Evolutionary conservation across 2,113 vertebrate species (phyloP).

Genomic region (Mustelus asterias): DNA sequence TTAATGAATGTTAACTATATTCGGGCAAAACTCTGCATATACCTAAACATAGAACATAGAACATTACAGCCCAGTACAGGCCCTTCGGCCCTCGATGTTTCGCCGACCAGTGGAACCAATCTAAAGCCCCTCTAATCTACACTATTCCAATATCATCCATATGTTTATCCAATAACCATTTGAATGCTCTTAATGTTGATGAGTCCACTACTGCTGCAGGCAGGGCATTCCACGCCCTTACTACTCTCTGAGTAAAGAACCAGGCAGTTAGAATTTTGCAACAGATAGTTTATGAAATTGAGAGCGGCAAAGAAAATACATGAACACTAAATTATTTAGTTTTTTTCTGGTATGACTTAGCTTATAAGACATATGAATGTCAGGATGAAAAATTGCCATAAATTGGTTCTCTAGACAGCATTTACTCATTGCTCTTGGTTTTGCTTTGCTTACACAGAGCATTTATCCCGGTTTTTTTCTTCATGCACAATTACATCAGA

Average conservation of each 20-base stretch:
- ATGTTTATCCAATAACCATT: too few species aligned
- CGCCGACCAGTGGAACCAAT: too few species aligned
- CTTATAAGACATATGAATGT: background rate
- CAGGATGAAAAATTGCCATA: background rate
- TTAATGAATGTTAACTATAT: conserved; percentile 1
- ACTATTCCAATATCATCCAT: too few species aligned
- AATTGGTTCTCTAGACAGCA: background rate
- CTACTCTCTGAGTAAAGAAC: too few species aligned
- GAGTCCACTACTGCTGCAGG: too few species aligned
- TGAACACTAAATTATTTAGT: conserved; percentile 19
- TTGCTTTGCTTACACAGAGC: background rate
- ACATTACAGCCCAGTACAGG: too few species aligned
- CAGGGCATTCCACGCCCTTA: too few species aligned
- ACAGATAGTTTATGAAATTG: background rate
- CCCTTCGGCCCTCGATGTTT: too few species aligned
- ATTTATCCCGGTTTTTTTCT: background rate
- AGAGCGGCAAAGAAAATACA: background rate
- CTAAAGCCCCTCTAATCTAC: too few species aligned
- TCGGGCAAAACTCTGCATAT: background rate
- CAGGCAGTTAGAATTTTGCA: background rate
- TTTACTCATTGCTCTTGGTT: background rate
- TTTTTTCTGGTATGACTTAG: background rate
- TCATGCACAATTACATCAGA: too few species aligned
- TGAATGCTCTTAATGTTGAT: too few species aligned
- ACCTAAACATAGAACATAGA: too few species aligned